Evolutionary conservation across 2,113 vertebrate genomes (phyloP).

Genomic region (Cardinalis cardinalis): DNA sequence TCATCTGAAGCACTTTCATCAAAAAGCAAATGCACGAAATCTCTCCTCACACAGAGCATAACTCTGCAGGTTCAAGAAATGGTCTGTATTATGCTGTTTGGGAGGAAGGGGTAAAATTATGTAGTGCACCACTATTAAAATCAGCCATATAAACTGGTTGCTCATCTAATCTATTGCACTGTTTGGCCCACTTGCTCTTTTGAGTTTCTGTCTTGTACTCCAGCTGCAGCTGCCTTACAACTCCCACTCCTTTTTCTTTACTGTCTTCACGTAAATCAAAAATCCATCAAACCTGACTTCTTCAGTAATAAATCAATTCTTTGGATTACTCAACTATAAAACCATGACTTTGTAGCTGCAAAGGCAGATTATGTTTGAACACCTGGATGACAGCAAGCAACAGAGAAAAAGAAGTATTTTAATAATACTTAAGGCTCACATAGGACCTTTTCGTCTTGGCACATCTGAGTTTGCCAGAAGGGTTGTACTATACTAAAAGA

Average conservation of each 20-base stretch:
- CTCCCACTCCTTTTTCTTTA: neutral
- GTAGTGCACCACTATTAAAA: neutral
- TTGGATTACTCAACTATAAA: neutral
- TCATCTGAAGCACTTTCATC: neutral
- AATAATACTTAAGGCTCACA: neutral
- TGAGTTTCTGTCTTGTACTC: neutral
- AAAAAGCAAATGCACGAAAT: neutral
- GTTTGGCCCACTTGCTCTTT: neutral
- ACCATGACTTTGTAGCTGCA: neutral
- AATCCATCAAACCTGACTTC: neutral
- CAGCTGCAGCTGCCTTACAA: neutral
- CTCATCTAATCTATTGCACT: neutral
- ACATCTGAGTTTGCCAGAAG: neutral
- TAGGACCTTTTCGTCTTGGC: neutral
- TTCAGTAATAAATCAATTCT: slow-evolving; percentile 26
- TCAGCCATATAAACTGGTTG: neutral
- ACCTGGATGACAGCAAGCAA: neutral
- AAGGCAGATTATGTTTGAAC: neutral
- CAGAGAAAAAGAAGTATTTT: neutral
- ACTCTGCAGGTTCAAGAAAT: neutral
- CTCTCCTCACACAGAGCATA: neutral
- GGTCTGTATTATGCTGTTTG: neutral
- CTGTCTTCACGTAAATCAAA: slow-evolving; percentile 1
- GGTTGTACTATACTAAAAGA: neutral
- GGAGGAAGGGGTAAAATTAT: neutral